A percentile compares a stretch with the other conserved stretches of the same genome.
These are phyloP conservation scores for Apodemia hepburni DNA, from an alignment of 2,888 invertebrate species.

Conservation along the genomic window DNA sequence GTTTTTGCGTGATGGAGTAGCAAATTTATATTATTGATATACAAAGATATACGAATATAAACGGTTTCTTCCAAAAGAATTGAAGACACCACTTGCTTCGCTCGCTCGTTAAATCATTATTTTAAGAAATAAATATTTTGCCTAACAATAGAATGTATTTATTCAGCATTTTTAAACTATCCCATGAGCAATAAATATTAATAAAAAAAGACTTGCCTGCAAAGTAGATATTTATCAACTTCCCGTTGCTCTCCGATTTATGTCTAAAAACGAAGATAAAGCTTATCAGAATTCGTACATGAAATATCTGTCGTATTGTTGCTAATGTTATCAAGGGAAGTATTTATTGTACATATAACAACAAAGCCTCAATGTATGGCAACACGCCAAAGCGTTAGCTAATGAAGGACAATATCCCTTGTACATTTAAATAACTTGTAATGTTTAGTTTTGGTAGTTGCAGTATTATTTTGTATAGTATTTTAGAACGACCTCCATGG, in stretches of 20 bases:
- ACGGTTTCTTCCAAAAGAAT: too few species aligned
- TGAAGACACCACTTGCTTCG: too few species aligned
- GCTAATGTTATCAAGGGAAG: background rate
- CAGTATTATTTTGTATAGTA: too few species aligned
- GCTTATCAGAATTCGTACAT: background rate
- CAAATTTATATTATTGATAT: too few species aligned
- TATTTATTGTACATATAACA: background rate
- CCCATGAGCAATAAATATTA: background rate
- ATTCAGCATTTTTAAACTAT: background rate
- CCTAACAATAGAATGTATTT: too few species aligned
- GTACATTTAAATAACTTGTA: constrained; percentile 5
- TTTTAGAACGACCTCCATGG: too few species aligned
- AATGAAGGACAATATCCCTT: constrained; percentile 2
- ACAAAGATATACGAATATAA: too few species aligned
- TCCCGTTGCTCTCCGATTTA: background rate
- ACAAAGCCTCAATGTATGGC: constrained; percentile 2
- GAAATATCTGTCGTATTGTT: background rate
- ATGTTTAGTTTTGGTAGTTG: background rate
- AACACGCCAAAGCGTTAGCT: constrained; percentile 6
- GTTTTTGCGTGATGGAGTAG: too few species aligned
- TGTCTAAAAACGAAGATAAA: background rate
- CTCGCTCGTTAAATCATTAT: too few species aligned
- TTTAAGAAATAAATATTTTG: too few species aligned
- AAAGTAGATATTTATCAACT: background rate
- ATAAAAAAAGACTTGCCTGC: background rate